phyloP scores from a whole-genome alignment of 2,113 vertebrate genomes.

The Anseranas semipalmata region DNA sequence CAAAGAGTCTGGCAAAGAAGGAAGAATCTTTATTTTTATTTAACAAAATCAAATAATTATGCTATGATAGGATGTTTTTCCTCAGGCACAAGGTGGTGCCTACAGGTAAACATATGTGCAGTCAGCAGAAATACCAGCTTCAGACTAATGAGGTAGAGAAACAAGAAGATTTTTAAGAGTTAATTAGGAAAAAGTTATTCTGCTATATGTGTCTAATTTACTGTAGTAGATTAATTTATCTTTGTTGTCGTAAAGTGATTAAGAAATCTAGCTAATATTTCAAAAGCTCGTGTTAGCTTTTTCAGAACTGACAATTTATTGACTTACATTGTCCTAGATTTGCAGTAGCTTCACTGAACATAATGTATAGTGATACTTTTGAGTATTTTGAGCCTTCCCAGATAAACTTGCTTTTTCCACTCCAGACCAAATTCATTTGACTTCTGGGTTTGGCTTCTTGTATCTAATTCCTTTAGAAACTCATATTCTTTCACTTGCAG shows the following conservation, averaged over 20 bases:
- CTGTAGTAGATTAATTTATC: constrained; percentile 13
- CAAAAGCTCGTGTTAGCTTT: neutral
- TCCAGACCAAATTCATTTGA: neutral
- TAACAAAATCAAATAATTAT: constrained; percentile 15
- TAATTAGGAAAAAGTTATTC: constrained; percentile 36
- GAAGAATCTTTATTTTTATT: constrained; percentile 15
- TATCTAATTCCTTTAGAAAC: neutral
- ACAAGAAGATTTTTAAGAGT: constrained; percentile 8
- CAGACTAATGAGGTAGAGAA: constrained; percentile 44
- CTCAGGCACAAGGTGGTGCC: neutral
- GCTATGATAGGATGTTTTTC: neutral
- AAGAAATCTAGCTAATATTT: constrained; percentile 17
- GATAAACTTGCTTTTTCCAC: neutral
- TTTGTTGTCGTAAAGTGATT: constrained; percentile 7
- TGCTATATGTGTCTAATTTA: constrained; percentile 29
- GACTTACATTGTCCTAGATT: neutral
- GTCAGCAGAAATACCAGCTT: constrained; percentile 31
- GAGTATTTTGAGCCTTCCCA: neutral
- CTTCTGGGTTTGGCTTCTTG: neutral
- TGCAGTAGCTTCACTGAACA: neutral
- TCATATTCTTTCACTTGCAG: neutral
- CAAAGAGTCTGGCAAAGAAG: neutral
- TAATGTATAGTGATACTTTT: neutral
- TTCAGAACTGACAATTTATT: neutral
- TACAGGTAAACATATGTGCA: neutral